These are phyloP conservation scores for Ranitomeya imitator DNA, from an alignment of 2,113 vertebrate species.

Conservation along the genomic window DNA sequence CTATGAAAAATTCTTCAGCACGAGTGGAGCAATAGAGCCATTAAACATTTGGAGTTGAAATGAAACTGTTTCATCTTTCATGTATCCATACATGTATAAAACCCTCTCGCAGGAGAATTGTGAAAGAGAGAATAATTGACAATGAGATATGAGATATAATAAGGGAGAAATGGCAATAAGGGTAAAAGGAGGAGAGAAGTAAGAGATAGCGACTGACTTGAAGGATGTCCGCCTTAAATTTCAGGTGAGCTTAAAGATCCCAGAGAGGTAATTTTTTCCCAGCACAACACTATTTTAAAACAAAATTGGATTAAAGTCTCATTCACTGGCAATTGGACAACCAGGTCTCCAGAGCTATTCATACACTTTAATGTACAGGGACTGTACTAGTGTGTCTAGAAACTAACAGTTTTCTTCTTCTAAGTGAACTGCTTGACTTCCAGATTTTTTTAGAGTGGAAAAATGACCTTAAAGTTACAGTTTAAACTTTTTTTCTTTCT, in stretches of 20 bases:
- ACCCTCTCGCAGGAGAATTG: slow-evolving; percentile 37
- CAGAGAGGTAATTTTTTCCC: slow-evolving; percentile 33
- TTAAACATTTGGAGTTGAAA: slow-evolving; percentile 53
- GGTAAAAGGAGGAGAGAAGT: slow-evolving; percentile 29
- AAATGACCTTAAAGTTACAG: background rate
- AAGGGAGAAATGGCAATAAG: slow-evolving; percentile 43
- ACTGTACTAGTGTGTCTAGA: background rate
- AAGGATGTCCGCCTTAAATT: slow-evolving; percentile 53
- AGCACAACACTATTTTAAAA: slow-evolving; percentile 50
- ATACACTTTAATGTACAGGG: slow-evolving; percentile 36
- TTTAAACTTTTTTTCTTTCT: background rate
- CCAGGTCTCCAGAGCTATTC: slow-evolving; percentile 23
- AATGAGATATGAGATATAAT: slow-evolving; percentile 56
- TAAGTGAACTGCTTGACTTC: background rate
- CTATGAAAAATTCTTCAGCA: slow-evolving; percentile 36
- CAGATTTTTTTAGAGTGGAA: background rate
- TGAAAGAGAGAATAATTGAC: slow-evolving; percentile 52
- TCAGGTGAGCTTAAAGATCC: slow-evolving; percentile 46
- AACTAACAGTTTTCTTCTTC: background rate
- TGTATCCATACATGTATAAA: slow-evolving; percentile 56
- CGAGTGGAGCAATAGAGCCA: slow-evolving; percentile 47
- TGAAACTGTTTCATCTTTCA: slow-evolving; percentile 54
- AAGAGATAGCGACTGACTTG: slow-evolving; percentile 40
- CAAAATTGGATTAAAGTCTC: slow-evolving; percentile 49
- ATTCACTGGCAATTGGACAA: slow-evolving; percentile 9